A percentile compares a stretch with the other conserved stretches of the same genome.
phyloP scores from a whole-genome alignment of 2,888 invertebrate species.

The Vandiemenella viatica region DNA sequence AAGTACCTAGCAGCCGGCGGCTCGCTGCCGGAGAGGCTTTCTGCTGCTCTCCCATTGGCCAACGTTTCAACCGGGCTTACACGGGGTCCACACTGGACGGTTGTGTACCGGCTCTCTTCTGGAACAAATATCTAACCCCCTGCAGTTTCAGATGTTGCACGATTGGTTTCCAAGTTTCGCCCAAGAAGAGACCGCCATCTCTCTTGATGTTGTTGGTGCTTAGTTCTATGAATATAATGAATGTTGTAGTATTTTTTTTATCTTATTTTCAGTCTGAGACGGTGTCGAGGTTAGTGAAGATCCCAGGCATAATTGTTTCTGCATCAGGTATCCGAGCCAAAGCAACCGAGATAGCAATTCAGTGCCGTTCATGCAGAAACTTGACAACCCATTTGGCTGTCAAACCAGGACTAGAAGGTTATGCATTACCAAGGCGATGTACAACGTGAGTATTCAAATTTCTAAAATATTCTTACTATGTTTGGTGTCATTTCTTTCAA shows the following conservation, averaged over 20 bases:
- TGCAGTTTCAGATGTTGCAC: no score
- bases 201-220: no score
- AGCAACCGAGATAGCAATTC: conserved; percentile 86
- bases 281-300: conserved; percentile 84
- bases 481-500: neutral
- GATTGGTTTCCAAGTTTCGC: no score
- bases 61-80: no score
- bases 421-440: conserved; percentile 87
- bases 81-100: no score
- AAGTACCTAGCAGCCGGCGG: no score
- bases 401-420: conserved; percentile 92
- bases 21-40: no score
- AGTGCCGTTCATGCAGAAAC: conserved; percentile 86
- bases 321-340: conserved; percentile 90
- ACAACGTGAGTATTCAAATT: conserved; percentile 50
- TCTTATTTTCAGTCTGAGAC: conserved; percentile 62
- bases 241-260: neutral
- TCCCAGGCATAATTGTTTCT: conserved; percentile 88
- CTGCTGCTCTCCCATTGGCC: no score
- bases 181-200: no score
- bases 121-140: no score
- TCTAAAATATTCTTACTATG: neutral
- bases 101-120: no score
- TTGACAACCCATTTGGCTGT: conserved; percentile 78
- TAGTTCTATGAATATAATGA: neutral